These are phyloP conservation scores for Meriones unguiculatus DNA, from an alignment of 2,113 vertebrate genomes.

Conservation along the genomic window DNA sequence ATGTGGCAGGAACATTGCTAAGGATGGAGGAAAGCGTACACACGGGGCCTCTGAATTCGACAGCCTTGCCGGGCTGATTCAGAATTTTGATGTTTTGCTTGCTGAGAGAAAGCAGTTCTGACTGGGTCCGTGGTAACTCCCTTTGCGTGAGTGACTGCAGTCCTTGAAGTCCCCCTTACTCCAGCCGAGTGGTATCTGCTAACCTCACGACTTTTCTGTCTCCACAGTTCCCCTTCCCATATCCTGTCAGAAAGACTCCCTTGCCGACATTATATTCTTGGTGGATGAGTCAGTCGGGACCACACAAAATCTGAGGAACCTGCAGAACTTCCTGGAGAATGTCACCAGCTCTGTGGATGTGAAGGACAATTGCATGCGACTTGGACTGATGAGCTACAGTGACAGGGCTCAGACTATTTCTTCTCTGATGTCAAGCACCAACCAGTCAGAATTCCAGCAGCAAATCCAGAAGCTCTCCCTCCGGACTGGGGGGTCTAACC, in stretches of 20 bases:
- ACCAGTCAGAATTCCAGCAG: conserved; percentile 60
- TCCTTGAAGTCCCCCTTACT: neutral
- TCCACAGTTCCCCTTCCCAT: neutral
- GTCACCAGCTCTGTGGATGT: conserved; percentile 71
- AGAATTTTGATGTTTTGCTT: neutral
- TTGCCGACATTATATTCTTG: conserved; percentile 82
- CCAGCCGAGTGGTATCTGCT: neutral
- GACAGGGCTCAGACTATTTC: neutral
- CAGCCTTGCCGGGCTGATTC: neutral
- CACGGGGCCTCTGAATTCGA: neutral
- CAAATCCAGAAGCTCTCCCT: conserved; percentile 70
- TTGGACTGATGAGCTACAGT: conserved; percentile 79
- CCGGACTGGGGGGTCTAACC: conserved; percentile 61
- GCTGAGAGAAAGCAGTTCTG: neutral
- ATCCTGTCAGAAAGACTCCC: conserved; percentile 71
- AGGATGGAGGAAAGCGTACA: neutral
- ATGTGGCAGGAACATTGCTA: neutral
- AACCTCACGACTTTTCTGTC: neutral
- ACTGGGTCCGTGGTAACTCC: neutral
- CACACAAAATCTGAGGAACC: conserved; percentile 46
- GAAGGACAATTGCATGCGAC: conserved; percentile 53
- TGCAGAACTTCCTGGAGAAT: conserved; percentile 78
- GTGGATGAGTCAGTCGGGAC: conserved; percentile 78
- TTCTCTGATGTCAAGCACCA: conserved; percentile 61
- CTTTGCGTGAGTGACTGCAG: neutral